These are phyloP conservation scores for Bombyx huttoni DNA, from an alignment of 2,888 invertebrate genomes.

Conservation along the genomic window DNA sequence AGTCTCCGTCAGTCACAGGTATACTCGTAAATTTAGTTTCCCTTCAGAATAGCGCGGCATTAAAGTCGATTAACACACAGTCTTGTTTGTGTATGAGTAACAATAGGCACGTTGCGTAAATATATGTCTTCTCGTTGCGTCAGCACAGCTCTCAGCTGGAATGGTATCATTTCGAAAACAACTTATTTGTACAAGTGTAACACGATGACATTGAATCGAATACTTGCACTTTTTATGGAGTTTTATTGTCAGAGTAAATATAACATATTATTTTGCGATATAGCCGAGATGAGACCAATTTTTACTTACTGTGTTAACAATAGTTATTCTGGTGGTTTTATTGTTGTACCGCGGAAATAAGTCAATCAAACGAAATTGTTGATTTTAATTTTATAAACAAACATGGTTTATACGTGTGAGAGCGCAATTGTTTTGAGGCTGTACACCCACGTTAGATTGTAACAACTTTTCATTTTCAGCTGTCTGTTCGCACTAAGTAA, in stretches of 20 bases:
- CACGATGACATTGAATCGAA: conserved; percentile 24
- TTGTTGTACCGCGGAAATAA: too few relatives aligned
- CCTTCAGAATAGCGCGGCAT: background rate
- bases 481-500: too few relatives aligned
- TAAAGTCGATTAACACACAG: background rate
- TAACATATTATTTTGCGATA: background rate
- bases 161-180: conserved; percentile 54
- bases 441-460: too few relatives aligned
- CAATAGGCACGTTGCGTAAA: conserved; percentile 39
- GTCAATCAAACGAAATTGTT: too few relatives aligned
- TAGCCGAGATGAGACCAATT: background rate
- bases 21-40: background rate
- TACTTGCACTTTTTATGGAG: background rate
- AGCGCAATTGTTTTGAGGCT: too few relatives aligned
- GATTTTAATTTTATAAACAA: too few relatives aligned
- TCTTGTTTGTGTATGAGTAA: conserved; percentile 24
- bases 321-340: too few relatives aligned
- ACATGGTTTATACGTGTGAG: too few relatives aligned
- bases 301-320: too few relatives aligned
- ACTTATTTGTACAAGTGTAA: conserved; percentile 58
- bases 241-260: background rate
- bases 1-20: background rate
- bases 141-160: conserved; percentile 22
- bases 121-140: conserved; percentile 19
- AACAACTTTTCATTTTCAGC: too few relatives aligned